These are phyloP conservation scores for Dolichallabes microphthalmus DNA, from an alignment of 2,113 vertebrate genomes.

Conservation along the genomic window DNA sequence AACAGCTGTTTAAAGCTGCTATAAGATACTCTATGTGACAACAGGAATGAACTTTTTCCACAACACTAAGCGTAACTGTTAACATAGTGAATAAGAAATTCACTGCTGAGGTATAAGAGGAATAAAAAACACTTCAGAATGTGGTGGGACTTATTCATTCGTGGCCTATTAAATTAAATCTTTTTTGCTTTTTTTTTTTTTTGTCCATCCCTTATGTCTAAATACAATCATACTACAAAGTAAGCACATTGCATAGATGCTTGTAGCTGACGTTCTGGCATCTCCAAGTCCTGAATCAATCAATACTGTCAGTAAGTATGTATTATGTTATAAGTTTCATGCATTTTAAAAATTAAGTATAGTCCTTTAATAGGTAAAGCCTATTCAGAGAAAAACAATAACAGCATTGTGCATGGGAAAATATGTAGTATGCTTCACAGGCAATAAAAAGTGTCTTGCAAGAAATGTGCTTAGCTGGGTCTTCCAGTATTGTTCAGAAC, in stretches of 20 bases:
- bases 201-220: background rate
- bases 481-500: background rate
- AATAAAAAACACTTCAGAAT: conserved; percentile 8
- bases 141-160: background rate
- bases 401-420: background rate
- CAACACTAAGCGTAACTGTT: background rate
- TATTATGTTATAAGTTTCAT: background rate
- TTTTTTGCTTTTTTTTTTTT: background rate
- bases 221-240: background rate
- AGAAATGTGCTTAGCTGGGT: background rate
- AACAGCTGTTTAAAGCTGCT: background rate
- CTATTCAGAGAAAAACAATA: background rate
- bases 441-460: background rate
- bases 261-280: background rate
- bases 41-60: background rate
- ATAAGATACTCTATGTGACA: background rate
- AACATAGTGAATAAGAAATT: background rate
- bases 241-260: background rate
- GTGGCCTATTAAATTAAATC: background rate
- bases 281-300: background rate
- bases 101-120: background rate
- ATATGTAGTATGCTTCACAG: background rate
- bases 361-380: background rate
- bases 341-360: background rate
- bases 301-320: background rate